Conservation (phyloP, 2,797 vertebrate genomes). For the Oreochromis mossambicus region DNA sequence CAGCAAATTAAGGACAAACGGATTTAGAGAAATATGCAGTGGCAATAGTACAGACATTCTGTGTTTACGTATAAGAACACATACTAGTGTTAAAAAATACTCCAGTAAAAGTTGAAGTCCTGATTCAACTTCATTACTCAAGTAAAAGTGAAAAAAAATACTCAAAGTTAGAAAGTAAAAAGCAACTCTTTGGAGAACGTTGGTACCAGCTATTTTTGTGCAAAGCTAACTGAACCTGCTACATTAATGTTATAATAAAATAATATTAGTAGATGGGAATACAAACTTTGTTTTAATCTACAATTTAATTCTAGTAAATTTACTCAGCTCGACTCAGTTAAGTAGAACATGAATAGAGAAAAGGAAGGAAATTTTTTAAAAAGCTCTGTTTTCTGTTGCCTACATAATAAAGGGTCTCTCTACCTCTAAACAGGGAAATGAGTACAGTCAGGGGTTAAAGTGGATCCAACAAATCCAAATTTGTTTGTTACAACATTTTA, state of each 20-base stretch:
- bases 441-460: not conserved
- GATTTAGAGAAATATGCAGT: not conserved
- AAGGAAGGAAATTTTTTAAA: not conserved
- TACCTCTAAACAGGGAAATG: not conserved
- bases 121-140: not conserved
- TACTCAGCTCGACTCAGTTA: not conserved
- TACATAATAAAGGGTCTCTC: not conserved
- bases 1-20: constrained; percentile 16
- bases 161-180: not conserved
- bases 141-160: not conserved
- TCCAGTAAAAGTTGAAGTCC: not conserved
- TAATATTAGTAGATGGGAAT: not conserved
- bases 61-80: not conserved
- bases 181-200: not conserved
- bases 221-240: not conserved
- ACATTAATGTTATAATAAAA: not conserved
- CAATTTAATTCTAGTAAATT: not conserved
- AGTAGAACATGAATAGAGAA: not conserved
- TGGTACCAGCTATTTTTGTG: not conserved
- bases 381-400: not conserved
- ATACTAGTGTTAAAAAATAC: not conserved
- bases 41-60: not conserved
- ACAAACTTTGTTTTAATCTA: not conserved
- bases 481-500: not conserved
- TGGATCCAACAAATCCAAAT: not conserved